A percentile compares a stretch with the other conserved stretches of the same genome.
Conservation (phyloP, 2,888 invertebrate species). For the Brachyptera risi region DNA sequence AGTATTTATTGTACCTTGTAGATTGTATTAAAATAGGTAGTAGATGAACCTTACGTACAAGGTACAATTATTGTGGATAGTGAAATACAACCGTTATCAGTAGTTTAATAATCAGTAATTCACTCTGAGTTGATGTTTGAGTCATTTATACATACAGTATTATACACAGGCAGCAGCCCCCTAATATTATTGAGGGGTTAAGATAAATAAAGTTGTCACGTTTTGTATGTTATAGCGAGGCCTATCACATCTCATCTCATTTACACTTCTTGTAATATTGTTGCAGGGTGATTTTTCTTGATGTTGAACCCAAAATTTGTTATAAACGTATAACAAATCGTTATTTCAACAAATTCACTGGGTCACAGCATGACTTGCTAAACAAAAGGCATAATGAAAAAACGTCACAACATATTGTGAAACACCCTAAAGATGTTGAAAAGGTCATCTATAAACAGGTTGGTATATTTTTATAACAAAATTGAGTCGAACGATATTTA, state of each 20-base stretch:
- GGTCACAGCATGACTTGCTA: conserved; percentile 33
- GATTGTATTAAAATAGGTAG: no score
- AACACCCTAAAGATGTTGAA: neutral
- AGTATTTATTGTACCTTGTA: no score
- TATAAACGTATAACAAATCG: conserved; percentile 43
- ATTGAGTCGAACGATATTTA: neutral
- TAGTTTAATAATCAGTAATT: no score
- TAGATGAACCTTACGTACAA: no score
- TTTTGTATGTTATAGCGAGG: no score
- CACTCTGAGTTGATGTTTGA: neutral
- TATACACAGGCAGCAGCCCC: no score
- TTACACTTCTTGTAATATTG: neutral
- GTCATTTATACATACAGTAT: no score
- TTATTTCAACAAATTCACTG: conserved; percentile 49
- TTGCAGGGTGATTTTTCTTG: conserved; percentile 50
- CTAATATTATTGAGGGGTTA: no score
- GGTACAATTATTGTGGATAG: no score
- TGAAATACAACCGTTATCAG: no score
- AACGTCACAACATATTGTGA: neutral
- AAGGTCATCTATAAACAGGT: neutral
- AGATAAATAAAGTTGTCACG: no score
- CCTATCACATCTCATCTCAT: no score
- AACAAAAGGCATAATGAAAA: neutral
- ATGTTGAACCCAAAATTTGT: conserved; percentile 44
- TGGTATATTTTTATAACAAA: neutral